Evolutionary conservation across 2,888 invertebrate genomes (phyloP).

Genomic region (Asteroscopus sphinx): DNA sequence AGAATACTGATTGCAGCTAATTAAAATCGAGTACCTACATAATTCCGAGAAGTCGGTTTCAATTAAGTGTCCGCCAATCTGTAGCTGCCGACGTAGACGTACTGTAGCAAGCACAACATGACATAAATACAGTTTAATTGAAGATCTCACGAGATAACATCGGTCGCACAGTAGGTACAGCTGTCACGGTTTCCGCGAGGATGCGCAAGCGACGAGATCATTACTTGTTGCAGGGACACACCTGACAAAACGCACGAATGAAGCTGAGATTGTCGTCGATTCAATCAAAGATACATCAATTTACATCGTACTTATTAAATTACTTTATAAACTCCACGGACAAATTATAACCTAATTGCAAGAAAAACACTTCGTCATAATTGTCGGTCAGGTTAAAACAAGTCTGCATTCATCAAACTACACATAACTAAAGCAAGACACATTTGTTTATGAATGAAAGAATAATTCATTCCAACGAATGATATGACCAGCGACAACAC

Average conservation of each 20-base stretch:
- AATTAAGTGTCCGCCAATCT: slow-evolving; percentile 2
- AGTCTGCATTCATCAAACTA: too few relatives aligned
- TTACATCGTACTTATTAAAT: slow-evolving; percentile 5
- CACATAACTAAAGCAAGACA: neutral
- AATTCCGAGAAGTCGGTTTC: slow-evolving; percentile 11
- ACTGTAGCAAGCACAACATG: neutral
- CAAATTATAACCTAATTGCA: neutral
- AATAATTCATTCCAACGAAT: slow-evolving; percentile 11
- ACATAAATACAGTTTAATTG: slow-evolving; percentile 18
- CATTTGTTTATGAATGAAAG: slow-evolving; percentile 14
- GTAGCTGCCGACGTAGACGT: neutral
- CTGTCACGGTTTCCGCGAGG: slow-evolving; percentile 22
- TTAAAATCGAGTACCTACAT: neutral
- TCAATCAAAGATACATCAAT: slow-evolving; percentile 25
- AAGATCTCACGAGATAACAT: slow-evolving; percentile 29
- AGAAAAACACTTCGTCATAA: too few relatives aligned
- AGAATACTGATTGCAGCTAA: neutral
- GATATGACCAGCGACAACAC: too few relatives aligned
- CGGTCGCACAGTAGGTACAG: slow-evolving; percentile 19
- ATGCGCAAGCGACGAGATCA: slow-evolving; percentile 18
- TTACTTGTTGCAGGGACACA: neutral
- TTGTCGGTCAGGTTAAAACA: too few relatives aligned
- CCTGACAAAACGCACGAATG: neutral
- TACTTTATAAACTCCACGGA: neutral
- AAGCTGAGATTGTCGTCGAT: slow-evolving; percentile 1